Conservation (phyloP, 2,797 vertebrate genomes). For the Synaphobranchus kaupii region DNA sequence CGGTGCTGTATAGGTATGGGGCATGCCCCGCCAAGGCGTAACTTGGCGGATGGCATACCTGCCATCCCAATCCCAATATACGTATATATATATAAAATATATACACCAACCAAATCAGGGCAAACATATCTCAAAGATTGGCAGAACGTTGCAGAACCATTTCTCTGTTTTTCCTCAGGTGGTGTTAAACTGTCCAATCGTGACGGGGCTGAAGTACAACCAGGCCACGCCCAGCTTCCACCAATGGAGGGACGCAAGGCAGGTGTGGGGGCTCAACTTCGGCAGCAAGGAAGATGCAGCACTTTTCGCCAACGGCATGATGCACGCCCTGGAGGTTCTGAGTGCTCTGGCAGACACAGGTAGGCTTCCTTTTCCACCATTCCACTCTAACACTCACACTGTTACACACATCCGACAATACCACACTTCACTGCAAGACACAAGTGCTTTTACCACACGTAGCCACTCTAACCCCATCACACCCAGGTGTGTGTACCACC, state of each 20-base stretch:
- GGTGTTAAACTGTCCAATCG: constrained; percentile 85
- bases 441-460: no score
- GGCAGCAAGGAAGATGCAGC: constrained; percentile 78
- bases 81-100: no score
- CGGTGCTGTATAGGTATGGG: no score
- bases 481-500: no score
- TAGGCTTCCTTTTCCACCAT: constrained; percentile 33
- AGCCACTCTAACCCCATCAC: no score
- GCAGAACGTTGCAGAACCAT: neutral
- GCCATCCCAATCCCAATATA: no score
- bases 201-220: constrained; percentile 83
- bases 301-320: constrained; percentile 70
- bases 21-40: no score
- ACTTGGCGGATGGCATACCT: no score
- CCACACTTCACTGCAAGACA: no score
- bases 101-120: neutral
- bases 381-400: neutral
- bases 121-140: neutral
- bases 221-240: constrained; percentile 86
- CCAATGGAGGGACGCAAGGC: constrained; percentile 82
- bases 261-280: constrained; percentile 90
- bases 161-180: constrained; percentile 68
- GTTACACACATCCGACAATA: neutral
- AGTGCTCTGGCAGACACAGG: constrained; percentile 47
- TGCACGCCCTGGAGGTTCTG: constrained; percentile 57